Evolutionary conservation across 2,888 invertebrate genomes (phyloP).

Genomic region (Rhaphigaster nebulosa): DNA sequence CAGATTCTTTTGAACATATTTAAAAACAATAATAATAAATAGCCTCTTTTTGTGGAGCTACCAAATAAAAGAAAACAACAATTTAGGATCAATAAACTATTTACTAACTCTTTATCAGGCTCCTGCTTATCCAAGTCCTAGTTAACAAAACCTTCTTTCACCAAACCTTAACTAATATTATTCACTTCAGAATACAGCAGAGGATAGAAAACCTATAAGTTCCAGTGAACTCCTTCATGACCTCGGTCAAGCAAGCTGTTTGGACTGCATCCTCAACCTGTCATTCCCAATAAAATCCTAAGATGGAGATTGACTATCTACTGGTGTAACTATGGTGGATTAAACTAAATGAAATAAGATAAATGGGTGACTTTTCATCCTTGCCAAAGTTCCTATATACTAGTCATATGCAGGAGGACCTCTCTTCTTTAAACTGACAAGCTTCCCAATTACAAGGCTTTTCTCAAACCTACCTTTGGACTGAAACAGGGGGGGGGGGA

Average conservation of each 20-base stretch:
- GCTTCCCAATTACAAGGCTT: no score
- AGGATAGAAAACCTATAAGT: neutral
- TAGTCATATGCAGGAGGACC: no score
- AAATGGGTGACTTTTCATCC: neutral
- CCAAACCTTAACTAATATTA: neutral
- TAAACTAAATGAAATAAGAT: no score
- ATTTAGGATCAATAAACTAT: neutral
- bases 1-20: neutral
- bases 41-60: neutral
- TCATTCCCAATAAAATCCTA: no score
- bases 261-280: no score
- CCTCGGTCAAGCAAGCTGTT: neutral
- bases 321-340: no score
- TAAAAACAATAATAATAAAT: neutral
- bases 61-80: slow-evolving; percentile 58
- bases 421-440: no score
- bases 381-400: no score
- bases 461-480: no score
- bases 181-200: neutral
- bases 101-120: neutral
- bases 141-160: neutral
- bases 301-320: no score
- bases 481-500: no score
- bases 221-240: neutral
- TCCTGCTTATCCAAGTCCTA: neutral